A percentile compares a stretch with the other conserved stretches of the same genome.
Evolutionary conservation across 2,888 invertebrate species (phyloP).

Genomic region (Polyommatus icarus): DNA sequence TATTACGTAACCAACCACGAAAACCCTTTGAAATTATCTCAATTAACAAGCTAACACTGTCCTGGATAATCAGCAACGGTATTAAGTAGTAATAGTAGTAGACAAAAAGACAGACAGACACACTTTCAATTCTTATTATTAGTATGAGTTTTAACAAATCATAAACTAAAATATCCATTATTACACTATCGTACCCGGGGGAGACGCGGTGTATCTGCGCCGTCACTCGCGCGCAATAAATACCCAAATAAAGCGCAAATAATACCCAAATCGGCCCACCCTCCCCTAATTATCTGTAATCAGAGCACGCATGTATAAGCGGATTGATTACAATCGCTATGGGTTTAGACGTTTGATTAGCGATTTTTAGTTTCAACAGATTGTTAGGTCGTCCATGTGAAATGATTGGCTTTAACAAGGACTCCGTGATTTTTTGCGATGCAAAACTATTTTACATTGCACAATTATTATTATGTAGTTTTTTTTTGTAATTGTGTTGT

Average conservation of each 20-base stretch:
- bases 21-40: too few species aligned
- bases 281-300: conserved; percentile 70
- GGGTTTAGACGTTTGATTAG: conserved; percentile 46
- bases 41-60: too few species aligned
- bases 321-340: conserved; percentile 53
- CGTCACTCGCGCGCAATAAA: conserved; percentile 82
- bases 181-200: conserved; percentile 31
- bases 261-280: conserved; percentile 81
- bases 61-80: too few species aligned
- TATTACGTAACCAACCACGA: too few species aligned
- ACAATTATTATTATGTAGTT: too few species aligned
- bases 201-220: conserved; percentile 73
- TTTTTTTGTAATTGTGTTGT: too few species aligned
- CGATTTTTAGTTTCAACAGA: conserved; percentile 41
- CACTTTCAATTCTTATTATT: background rate
- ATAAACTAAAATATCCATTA: background rate
- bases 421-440: conserved; percentile 35
- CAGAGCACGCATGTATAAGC: conserved; percentile 58
- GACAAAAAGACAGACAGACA: background rate
- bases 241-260: conserved; percentile 85
- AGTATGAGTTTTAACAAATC: background rate
- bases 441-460: background rate
- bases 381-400: conserved; percentile 6
- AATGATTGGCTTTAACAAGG: conserved; percentile 38
- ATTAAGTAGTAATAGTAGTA: too few species aligned